These are phyloP conservation scores for Tadarida brasiliensis DNA, from an alignment of 2,797 vertebrate genomes.

Conservation along the genomic window DNA sequence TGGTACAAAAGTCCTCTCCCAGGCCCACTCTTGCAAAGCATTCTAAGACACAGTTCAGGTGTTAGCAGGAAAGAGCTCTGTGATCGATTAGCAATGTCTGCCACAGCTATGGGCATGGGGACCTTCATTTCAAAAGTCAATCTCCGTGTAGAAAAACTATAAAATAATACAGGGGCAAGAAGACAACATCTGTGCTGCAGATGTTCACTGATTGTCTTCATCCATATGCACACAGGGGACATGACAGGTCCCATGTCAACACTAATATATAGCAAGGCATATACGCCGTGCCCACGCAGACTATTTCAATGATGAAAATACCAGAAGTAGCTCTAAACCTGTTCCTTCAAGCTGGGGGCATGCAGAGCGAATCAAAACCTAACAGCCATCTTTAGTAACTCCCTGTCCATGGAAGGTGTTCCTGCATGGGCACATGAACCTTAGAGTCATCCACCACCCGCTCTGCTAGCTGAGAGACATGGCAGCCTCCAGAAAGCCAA, in stretches of 20 bases:
- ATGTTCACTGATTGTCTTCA: not conserved
- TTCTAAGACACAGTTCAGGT: not conserved
- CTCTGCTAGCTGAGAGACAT: not conserved
- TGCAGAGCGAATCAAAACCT: not conserved
- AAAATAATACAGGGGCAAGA: not conserved
- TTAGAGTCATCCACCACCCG: not conserved
- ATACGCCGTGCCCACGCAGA: not conserved
- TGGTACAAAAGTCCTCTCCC: not conserved
- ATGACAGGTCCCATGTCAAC: not conserved
- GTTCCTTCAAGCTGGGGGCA: not conserved
- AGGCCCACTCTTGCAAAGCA: not conserved
- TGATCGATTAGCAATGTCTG: conserved; percentile 19
- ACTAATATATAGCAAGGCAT: not conserved
- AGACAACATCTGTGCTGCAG: not conserved
- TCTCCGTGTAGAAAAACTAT: not conserved
- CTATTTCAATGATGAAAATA: not conserved
- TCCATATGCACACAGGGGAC: not conserved
- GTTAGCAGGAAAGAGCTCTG: conserved; percentile 12
- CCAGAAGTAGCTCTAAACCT: not conserved
- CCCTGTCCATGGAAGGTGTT: not conserved
- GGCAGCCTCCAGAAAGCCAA: not conserved
- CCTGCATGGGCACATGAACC: not conserved
- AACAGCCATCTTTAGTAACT: not conserved
- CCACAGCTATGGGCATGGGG: not conserved
- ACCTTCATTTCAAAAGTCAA: not conserved